A percentile compares a stretch with the other conserved stretches of the same genome.
These are phyloP conservation scores for Sardina pilchardus DNA, from an alignment of 2,113 vertebrate genomes.

Conservation along the genomic window DNA sequence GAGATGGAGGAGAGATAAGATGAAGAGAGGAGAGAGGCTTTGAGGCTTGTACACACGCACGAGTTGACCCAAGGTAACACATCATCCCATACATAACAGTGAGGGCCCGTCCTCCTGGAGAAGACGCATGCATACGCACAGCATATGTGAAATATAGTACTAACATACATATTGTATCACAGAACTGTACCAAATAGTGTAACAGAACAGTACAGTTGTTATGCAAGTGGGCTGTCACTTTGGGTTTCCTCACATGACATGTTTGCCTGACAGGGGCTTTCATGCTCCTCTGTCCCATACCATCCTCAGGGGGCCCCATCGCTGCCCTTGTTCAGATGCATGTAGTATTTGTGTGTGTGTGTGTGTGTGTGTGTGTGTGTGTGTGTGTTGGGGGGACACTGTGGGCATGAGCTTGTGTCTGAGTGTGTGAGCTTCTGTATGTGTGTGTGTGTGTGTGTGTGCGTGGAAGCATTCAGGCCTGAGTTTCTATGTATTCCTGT, in stretches of 20 bases:
- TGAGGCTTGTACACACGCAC: too few species aligned
- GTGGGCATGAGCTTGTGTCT: constrained; percentile 19
- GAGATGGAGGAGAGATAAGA: too few species aligned
- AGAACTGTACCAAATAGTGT: too few species aligned
- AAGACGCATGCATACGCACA: too few species aligned
- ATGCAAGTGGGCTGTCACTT: background rate
- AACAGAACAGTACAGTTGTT: background rate
- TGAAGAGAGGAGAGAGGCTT: too few species aligned
- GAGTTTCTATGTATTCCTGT: background rate
- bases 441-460: constrained; percentile 26
- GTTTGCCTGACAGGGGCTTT: background rate
- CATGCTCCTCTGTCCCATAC: background rate
- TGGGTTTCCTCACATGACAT: background rate
- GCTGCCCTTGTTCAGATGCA: background rate
- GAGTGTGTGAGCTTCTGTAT: too few species aligned
- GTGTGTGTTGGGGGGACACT: too few species aligned
- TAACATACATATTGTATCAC: too few species aligned
- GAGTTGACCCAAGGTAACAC: too few species aligned
- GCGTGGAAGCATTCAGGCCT: background rate
- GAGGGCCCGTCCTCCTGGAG: too few species aligned
- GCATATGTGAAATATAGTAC: too few species aligned
- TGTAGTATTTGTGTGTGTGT: background rate
- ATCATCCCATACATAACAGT: too few species aligned
- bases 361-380: constrained; percentile 3
- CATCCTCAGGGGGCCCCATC: background rate